These are phyloP conservation scores for Psittacula cyanocephala DNA, from an alignment of 2,113 vertebrate genomes.

Conservation along the genomic window DNA sequence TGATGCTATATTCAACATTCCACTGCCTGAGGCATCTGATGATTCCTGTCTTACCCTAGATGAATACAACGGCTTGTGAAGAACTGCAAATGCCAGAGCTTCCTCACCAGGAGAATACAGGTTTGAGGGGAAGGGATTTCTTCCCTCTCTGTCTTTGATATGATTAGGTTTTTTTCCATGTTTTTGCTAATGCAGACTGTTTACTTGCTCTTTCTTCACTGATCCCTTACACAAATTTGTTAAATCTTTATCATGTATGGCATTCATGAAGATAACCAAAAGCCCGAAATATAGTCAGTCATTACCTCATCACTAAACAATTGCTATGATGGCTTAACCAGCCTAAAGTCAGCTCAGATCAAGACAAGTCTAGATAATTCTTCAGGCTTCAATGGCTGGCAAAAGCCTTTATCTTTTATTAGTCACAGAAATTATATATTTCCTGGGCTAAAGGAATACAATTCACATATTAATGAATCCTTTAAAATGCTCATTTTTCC, in stretches of 20 bases:
- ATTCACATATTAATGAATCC: not conserved
- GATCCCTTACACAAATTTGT: not conserved
- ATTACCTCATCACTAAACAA: not conserved
- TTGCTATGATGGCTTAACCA: not conserved
- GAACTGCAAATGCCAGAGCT: not conserved
- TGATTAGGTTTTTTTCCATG: not conserved
- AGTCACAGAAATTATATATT: not conserved
- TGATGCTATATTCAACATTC: not conserved
- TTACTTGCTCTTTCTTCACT: not conserved
- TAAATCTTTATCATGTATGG: not conserved
- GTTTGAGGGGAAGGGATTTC: not conserved
- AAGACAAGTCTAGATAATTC: not conserved
- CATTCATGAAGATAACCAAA: not conserved
- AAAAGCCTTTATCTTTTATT: not conserved
- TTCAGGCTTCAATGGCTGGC: not conserved
- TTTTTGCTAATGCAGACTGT: not conserved
- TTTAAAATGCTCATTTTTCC: not conserved
- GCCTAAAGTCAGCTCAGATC: not conserved
- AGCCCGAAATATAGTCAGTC: not conserved
- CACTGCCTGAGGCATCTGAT: not conserved
- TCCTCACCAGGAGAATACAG: not conserved
- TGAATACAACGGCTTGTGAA: rapidly evolving
- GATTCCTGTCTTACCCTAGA: not conserved
- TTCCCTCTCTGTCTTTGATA: not conserved
- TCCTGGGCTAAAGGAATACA: not conserved